Evolutionary conservation across 2,888 invertebrate genomes (phyloP), one percentile per base, ranked within the genome.

Genomic region (Epirrhoe tristata): DNA sequence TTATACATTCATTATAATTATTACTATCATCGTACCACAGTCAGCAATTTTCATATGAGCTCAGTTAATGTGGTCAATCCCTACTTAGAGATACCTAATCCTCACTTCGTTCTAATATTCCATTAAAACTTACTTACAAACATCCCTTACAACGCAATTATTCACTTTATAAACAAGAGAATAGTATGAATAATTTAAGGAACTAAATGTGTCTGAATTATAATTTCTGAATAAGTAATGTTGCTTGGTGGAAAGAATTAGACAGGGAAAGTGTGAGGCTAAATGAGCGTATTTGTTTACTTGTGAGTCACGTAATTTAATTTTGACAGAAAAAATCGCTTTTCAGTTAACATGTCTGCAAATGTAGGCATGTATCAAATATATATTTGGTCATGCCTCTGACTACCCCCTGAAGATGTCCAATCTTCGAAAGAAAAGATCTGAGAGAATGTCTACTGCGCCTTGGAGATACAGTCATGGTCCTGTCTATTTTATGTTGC

Each of bases 171-270:
- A 67, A 72, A 72, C 73, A 76, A 70, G 65, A 68, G 74, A 73
- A 77, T 70, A 72, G 73, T 66, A 73, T 79, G 76, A 80, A 79
- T 80, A 79, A 79, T 78, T 74, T 74, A 78, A 68, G 61, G 67
- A 72, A 78, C 71, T 72, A 74, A 76, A 76, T 75, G 76, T 73
- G 71, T 73, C 71, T 67, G 60, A 74, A 79, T 77, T 75, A 77
- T 67, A 70, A 72, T 74, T 71, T 72, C 66, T 72, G 74, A 75
- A 75, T 76, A 75, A 73, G 55, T 71, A 69, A 73, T 71, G 39
- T 61, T 66, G 63, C 34, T 56, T 70, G 67, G 69, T 73, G 70
- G 67, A 69, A 71, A 67, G 66, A 67, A 69, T 72, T 55, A 59
- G 34, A 58, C 7, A 52, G 34, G 36, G 6, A 17, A 54, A 24